Conservation (phyloP, 2,888 invertebrate species). For the Erebia palarica region DNA sequence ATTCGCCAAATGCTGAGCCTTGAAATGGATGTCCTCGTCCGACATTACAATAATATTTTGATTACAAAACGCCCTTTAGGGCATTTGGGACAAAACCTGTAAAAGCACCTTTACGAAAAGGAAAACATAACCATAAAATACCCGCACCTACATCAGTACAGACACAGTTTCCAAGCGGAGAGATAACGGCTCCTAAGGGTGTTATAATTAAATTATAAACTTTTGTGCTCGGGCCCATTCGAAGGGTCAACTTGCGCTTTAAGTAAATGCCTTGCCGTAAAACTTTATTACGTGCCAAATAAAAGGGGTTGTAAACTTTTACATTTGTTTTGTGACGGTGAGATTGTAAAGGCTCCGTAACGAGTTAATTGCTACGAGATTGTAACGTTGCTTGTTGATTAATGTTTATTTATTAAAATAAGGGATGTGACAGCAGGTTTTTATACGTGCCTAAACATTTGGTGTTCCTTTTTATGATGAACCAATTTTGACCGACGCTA, state of each 20-base stretch:
- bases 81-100: background rate
- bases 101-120: conserved; percentile 10
- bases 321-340: conserved; percentile 63
- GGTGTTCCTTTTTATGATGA: background rate
- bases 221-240: conserved; percentile 59
- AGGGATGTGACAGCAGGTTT: background rate
- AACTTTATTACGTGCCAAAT: conserved; percentile 80
- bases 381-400: background rate
- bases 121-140: conserved; percentile 15
- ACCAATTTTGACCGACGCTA: background rate
- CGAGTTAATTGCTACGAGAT: conserved; percentile 45
- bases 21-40: too few species aligned
- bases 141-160: conserved; percentile 40
- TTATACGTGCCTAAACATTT: background rate
- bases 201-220: conserved; percentile 81
- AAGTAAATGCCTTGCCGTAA: conserved; percentile 77
- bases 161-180: conserved; percentile 44
- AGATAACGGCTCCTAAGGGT: conserved; percentile 71
- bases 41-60: background rate
- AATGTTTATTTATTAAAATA: conserved; percentile 9
- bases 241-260: conserved; percentile 75
- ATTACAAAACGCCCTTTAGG: too few species aligned
- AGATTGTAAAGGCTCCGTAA: conserved; percentile 64
- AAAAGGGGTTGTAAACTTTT: conserved; percentile 75
- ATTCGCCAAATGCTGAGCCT: too few species aligned